Conservation (phyloP, 2,113 vertebrate species). For the Oreochromis spilurus region DNA sequence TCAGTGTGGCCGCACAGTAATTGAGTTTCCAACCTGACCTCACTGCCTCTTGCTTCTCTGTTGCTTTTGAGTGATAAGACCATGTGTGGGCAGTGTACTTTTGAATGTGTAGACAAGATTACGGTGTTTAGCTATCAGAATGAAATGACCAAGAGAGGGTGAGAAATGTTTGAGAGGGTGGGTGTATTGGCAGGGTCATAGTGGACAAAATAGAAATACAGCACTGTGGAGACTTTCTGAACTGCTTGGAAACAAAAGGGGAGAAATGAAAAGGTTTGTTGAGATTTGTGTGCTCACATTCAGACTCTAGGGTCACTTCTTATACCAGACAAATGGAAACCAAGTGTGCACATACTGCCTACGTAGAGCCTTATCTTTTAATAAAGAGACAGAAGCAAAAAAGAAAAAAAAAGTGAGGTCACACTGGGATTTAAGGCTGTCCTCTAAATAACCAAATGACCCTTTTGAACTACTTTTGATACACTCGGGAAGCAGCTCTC, state of each 20-base stretch:
- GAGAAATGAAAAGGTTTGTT: slow-evolving; percentile 26
- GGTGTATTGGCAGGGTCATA: slow-evolving; percentile 46
- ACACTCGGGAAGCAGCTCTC: slow-evolving; percentile 19
- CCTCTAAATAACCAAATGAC: slow-evolving; percentile 39
- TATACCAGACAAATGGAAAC: slow-evolving; percentile 20
- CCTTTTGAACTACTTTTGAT: slow-evolving; percentile 19
- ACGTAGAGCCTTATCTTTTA: slow-evolving; percentile 36
- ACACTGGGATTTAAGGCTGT: slow-evolving; percentile 32
- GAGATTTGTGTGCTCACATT: slow-evolving; percentile 14
- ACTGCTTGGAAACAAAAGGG: slow-evolving; percentile 18
- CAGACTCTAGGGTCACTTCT: slow-evolving; percentile 16
- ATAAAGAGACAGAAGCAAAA: not conserved
- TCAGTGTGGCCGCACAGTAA: slow-evolving; percentile 40
- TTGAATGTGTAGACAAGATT: slow-evolving; percentile 36
- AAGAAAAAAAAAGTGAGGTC: slow-evolving; percentile 13
- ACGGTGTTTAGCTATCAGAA: slow-evolving; percentile 45
- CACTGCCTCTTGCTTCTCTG: slow-evolving; percentile 37
- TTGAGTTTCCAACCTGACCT: slow-evolving; percentile 67
- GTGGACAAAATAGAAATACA: slow-evolving; percentile 40
- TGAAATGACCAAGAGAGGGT: slow-evolving; percentile 54
- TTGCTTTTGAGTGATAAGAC: slow-evolving; percentile 62
- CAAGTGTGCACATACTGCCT: slow-evolving; percentile 26
- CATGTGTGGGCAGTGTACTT: slow-evolving; percentile 56
- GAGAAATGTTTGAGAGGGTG: slow-evolving; percentile 49
- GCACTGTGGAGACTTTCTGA: slow-evolving; percentile 21